Percentiles rank a stretch among this genome's conserved stretches.
Conservation (phyloP, 2,113 vertebrate species). For the Salminus brasiliensis region DNA sequence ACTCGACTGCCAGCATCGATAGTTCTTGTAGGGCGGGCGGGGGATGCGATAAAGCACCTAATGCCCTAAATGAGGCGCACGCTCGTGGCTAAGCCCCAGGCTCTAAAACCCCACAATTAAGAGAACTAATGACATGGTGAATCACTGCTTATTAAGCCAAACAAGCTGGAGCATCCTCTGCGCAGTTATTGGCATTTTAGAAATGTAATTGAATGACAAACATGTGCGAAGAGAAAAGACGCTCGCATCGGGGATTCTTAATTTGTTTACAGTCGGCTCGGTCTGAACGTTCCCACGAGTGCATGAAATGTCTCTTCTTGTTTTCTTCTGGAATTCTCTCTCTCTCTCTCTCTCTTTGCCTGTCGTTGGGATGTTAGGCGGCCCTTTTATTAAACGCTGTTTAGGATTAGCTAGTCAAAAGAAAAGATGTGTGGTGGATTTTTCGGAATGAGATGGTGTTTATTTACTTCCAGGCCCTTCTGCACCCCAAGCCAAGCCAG, state of each 20-base stretch:
- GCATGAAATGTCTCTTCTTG: not conserved
- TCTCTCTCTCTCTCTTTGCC: not conserved
- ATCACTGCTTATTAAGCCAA: slow-evolving; percentile 67
- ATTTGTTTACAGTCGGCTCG: slow-evolving; percentile 13
- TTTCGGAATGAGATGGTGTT: slow-evolving; percentile 21
- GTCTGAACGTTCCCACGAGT: not conserved
- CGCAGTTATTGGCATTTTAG: slow-evolving; percentile 53
- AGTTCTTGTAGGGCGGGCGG: slow-evolving; percentile 53
- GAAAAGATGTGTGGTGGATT: not conserved
- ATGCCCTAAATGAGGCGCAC: slow-evolving; percentile 65
- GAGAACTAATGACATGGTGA: slow-evolving; percentile 62
- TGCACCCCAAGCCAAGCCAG: slow-evolving; percentile 4
- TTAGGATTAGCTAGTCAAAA: slow-evolving; percentile 30
- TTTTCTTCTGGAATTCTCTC: not conserved
- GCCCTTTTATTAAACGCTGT: not conserved
- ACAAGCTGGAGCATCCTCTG: slow-evolving; percentile 57
- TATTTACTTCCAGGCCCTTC: slow-evolving; percentile 18
- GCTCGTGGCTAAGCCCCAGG: slow-evolving; percentile 52
- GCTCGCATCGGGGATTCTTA: slow-evolving; percentile 15
- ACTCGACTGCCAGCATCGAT: slow-evolving; percentile 56
- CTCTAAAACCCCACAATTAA: slow-evolving; percentile 68
- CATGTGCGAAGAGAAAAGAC: slow-evolving; percentile 1
- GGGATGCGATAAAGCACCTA: slow-evolving; percentile 54
- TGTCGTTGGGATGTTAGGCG: not conserved
- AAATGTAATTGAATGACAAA: slow-evolving; percentile 26